Base-by-base conservation (phyloP, 2,888 invertebrate species). In the Parelbella ahira region DNA sequence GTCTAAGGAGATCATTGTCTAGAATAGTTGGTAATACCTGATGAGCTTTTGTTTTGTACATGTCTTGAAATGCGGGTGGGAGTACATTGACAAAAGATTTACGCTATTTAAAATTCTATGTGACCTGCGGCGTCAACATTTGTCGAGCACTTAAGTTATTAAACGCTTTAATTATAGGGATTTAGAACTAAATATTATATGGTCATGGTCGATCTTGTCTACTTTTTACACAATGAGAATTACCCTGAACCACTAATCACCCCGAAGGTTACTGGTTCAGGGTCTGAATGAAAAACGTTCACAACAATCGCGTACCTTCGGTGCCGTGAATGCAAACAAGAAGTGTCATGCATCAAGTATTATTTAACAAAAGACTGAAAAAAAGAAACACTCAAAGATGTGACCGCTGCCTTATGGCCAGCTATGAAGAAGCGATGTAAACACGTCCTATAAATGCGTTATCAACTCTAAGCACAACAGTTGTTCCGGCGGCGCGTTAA, bases 231-330 rank as follows among this genome's bases (percentile, higher is more conserved):
- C n/a, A n/a, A n/a, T n/a, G n/a, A n/a, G n/a, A n/a, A n/a, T 10
- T 19, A 25, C 39, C 39, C 30, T 39, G 39, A 32, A 39, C 39
- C 19, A 18, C 8, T 28, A 30, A 10, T 3, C 5, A 18, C 13
- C 24, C 7, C 20, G 30, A 39, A 19, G 30, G 38, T 32, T 23
- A 39, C 2, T 25, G 20, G 39, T 33, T 39, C 39, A 39, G 19
- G 25, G 20, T 27, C 20, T 33, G n/a, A 4, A 12, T 23, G n/a
- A 38, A 39, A 39, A 32, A 39, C 18, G 4, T 1, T 13, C 9
- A 4, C 9, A n/a, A 39, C 32, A 20, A 27, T 32, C 25, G 20
- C 20, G 4, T 32, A 24, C 20, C 20, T 11, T 27, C 12, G 3
- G 11, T 4, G 8, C 7, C 12, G 25, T 4, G 11, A 6, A 25